Base-by-base conservation (phyloP, 2,113 vertebrate species). In the Lipophrys pholis region DNA sequence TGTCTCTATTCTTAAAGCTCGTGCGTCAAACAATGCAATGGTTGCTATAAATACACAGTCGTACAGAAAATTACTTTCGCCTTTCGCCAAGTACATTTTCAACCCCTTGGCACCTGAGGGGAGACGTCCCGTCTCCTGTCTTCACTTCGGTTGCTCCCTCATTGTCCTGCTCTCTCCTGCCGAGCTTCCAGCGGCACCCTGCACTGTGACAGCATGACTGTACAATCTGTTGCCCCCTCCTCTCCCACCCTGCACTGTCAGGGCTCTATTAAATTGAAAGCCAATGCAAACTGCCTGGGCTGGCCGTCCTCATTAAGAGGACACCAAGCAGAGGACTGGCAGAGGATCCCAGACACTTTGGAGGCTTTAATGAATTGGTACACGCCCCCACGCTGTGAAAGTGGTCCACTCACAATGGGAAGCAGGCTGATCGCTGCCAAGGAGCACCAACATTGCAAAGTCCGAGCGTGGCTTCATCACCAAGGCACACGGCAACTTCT, bases 301-400 rank as follows among this genome's bases (percentile, higher is more conserved):
- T 80, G 84, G 81, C 59, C 42, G 52, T 84, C 82, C 89, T 91
- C 81, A 86, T 91, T 91, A 89, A 65, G 77, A 78, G 59, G 86
- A 86, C 84, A 78, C 84, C 82, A 87, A 80, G 84, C 73, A 82
- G 83, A 76, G 58, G 67, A 50, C 75, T 85, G 78, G 70, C 78
- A 83, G 76, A 87, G 62, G 43, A 83, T 80, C 61, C 61, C 69
- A 51, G 78, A 78, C 71, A 69, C 76, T 79, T 79, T 69, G 73
- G 80, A 85, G 36, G 75, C 64, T 55, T 55, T 87, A 87, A 88
- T 88, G 76, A 88, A 87, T 77, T 60, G 74, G 67, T 79, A 80
- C 75, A 85, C 42, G n/a, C 79, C 77, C 73, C 42, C 78, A 71
- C 63, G 52, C 84, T 81, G 80, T 61, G 69, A 81, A 61, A 75